Evolutionary conservation across 2,113 vertebrate species (phyloP), one percentile per base, ranked within the genome.

Genomic region (Ariopsis seemanni): DNA sequence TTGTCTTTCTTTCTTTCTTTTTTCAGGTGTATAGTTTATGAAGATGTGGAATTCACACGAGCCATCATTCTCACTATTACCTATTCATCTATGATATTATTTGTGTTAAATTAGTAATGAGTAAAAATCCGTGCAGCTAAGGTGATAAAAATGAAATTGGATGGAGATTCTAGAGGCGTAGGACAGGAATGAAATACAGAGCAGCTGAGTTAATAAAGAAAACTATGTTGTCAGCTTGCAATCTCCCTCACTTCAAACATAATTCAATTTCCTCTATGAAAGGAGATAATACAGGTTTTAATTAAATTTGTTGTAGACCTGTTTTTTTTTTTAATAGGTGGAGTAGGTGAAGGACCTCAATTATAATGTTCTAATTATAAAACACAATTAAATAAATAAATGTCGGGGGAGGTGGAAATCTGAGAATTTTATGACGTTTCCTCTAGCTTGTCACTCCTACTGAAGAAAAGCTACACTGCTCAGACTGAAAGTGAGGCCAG

Each of bases 281-380:
- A 94, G 89, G 11, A 94, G 94, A 95, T 95, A 94, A 95, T 95
- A 93, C 91, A 83, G 86, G 89, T 92, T 95, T 95, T 95, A 95
- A 95, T 96, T 95, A 95, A 94, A 95, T 94, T 95, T 92, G 92
- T 93, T 94, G 93, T 93, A 62, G 57, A 60, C 30, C 57, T 5
- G 4, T 30, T 60, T 80, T 81, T 78, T 78, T 55, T 83, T 65
- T 65, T 57, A 80, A 85, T 91, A 94, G 94, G 93, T 94, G 94
- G 92, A 93, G 90, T 93, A 94, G 94, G 94, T 94, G 93, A 94
- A 90, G 92, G 93, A 95, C 94, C 94, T 94, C 94, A 95, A 95
- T 95, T 95, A 94, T 93, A 93, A 93, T 90, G 90, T 92, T 93
- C 92, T 94, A 95, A 95, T 95, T 94, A 94, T 95, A 95, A 88